phyloP scores from a whole-genome alignment of 2,113 vertebrate genomes.

The Choloepus hoffmanni region DNA sequence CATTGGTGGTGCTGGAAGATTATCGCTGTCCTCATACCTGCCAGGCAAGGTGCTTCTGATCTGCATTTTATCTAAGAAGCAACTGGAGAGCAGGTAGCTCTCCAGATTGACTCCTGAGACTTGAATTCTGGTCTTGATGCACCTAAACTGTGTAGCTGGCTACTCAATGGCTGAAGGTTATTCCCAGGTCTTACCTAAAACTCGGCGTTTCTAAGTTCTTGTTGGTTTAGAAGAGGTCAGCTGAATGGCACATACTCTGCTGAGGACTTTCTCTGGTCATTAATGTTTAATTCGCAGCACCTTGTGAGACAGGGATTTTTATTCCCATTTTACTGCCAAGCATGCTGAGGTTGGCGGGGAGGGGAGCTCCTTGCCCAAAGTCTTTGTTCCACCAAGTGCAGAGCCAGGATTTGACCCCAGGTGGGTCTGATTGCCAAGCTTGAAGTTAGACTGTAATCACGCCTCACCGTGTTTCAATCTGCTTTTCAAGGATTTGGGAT shows the following conservation, averaged over 20 bases:
- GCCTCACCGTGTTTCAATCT: neutral
- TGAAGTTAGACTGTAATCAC: neutral
- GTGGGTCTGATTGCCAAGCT: neutral
- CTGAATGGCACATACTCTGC: neutral
- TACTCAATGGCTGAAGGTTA: neutral
- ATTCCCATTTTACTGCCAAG: neutral
- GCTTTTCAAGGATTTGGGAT: neutral
- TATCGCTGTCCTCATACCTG: neutral
- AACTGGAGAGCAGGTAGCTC: neutral
- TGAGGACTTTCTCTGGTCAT: neutral
- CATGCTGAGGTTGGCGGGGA: neutral
- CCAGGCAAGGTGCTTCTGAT: neutral
- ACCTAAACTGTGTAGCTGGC: accelerated
- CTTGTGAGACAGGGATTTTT: neutral
- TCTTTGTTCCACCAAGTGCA: neutral
- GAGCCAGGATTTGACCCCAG: neutral
- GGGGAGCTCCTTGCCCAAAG: neutral
- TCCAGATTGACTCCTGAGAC: neutral
- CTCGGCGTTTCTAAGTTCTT: neutral
- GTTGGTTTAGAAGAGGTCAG: neutral
- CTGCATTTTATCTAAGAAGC: neutral
- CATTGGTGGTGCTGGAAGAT: neutral
- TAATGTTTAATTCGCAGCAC: neutral
- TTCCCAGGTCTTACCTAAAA: neutral
- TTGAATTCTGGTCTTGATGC: neutral